Conservation (phyloP, 2,888 invertebrate species). For the Dasypolia templi region DNA sequence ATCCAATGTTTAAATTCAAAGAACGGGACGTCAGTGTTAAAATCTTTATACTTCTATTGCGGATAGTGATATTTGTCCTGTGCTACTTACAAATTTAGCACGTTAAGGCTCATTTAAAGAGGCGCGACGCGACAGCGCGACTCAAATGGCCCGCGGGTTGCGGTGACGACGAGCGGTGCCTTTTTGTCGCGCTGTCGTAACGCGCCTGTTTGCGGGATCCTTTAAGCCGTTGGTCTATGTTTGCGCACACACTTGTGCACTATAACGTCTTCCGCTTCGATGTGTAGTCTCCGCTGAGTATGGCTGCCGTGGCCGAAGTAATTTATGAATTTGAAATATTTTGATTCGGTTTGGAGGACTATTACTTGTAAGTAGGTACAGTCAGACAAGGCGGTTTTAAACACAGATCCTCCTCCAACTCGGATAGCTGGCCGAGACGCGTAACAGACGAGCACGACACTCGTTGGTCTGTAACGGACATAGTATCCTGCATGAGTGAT, state of each 20-base stretch:
- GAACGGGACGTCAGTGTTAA: neutral
- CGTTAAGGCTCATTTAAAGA: too few species aligned
- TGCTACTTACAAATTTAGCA: neutral
- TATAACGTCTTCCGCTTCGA: neutral
- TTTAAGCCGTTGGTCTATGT: too few species aligned
- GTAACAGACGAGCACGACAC: constrained; percentile 94
- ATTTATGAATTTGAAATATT: too few species aligned
- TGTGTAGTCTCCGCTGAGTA: neutral
- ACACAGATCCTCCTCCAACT: constrained; percentile 94
- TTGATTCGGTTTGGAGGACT: too few species aligned
- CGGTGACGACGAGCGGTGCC: too few species aligned
- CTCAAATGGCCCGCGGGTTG: too few species aligned
- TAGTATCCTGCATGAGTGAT: too few species aligned
- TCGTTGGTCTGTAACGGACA: too few species aligned
- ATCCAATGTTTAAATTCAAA: neutral
- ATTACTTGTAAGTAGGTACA: constrained; percentile 93
- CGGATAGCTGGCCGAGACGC: constrained; percentile 94
- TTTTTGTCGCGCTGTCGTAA: too few species aligned
- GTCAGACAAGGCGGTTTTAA: constrained; percentile 95
- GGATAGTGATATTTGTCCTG: neutral
- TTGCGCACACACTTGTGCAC: neutral
- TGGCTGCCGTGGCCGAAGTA: neutral
- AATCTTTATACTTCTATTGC: neutral
- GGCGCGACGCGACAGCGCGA: too few species aligned
- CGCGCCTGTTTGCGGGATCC: too few species aligned